Evolutionary conservation across 2,888 invertebrate species (phyloP).

Genomic region (Mesochorus sp.): DNA sequence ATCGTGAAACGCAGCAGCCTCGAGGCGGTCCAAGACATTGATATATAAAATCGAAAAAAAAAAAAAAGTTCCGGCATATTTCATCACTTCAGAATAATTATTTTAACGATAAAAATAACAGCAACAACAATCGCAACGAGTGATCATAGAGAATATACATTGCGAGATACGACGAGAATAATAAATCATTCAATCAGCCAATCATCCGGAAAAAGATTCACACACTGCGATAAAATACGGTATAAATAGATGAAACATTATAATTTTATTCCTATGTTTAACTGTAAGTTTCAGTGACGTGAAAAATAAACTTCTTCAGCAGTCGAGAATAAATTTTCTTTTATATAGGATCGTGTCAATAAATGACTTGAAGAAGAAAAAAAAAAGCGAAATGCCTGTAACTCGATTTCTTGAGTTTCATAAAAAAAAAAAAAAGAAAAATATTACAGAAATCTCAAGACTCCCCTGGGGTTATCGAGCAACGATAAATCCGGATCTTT

Average conservation of each 20-base stretch:
- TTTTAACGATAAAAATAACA: slow-evolving; percentile 1
- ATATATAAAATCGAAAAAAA: slow-evolving; percentile 15
- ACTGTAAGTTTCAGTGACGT: too few species aligned
- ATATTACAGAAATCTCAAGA: not conserved
- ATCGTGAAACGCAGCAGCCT: slow-evolving; percentile 2
- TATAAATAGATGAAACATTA: not conserved
- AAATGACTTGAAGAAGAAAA: too few species aligned
- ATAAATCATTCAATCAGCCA: not conserved
- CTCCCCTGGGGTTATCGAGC: not conserved
- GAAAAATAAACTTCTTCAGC: too few species aligned
- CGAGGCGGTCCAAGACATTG: slow-evolving; percentile 46
- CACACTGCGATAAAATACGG: not conserved
- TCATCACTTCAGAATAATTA: slow-evolving; percentile 8
- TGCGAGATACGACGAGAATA: not conserved
- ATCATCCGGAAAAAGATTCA: not conserved
- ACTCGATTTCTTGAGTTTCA: not conserved
- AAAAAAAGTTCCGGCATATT: not conserved
- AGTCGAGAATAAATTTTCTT: too few species aligned
- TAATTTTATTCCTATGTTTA: too few species aligned
- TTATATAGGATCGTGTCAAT: too few species aligned
- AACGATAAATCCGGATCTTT: slow-evolving; percentile 19
- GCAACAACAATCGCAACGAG: not conserved
- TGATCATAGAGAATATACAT: too few species aligned
- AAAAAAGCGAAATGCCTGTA: too few species aligned
- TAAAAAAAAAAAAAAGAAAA: not conserved